phyloP scores from a whole-genome alignment of 2,888 invertebrate genomes.

The Ganaspis brasiliensis region DNA sequence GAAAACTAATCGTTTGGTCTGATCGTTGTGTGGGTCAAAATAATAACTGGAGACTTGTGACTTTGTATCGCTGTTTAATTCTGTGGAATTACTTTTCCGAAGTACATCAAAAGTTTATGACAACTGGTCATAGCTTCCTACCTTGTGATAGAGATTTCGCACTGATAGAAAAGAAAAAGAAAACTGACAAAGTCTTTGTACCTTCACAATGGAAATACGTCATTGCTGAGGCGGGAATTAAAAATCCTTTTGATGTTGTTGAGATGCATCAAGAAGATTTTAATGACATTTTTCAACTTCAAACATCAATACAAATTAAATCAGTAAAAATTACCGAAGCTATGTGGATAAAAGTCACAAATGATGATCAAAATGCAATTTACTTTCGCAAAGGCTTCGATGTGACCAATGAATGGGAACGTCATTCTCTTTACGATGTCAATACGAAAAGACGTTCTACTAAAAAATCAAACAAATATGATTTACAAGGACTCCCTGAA shows the following conservation, averaged over 20 bases:
- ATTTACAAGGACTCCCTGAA: no score
- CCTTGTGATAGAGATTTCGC: constrained; percentile 7
- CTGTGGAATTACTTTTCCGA: constrained; percentile 3
- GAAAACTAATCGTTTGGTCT: constrained; percentile 25
- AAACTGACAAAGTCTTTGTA: not conserved
- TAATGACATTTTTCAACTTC: not conserved
- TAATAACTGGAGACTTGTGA: constrained; percentile 10
- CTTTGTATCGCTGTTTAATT: not conserved
- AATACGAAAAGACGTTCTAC: no score
- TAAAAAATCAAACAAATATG: no score
- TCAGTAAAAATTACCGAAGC: not conserved
- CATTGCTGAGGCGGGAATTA: no score
- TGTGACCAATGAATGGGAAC: not conserved
- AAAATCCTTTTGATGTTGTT: not conserved
- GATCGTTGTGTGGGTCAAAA: constrained; percentile 25
- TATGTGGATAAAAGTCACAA: not conserved
- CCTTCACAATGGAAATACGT: no score
- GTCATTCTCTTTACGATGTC: no score
- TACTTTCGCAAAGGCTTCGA: not conserved
- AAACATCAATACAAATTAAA: not conserved
- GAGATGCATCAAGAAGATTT: not conserved
- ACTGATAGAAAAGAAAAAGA: not conserved
- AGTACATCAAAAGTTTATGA: constrained; percentile 9
- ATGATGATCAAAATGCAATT: not conserved
- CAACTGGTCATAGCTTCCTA: not conserved